These are phyloP conservation scores for Drosophila sulfurigaster DNA, from an alignment of 1,140 invertebrate genomes.

Conservation along the genomic window DNA sequence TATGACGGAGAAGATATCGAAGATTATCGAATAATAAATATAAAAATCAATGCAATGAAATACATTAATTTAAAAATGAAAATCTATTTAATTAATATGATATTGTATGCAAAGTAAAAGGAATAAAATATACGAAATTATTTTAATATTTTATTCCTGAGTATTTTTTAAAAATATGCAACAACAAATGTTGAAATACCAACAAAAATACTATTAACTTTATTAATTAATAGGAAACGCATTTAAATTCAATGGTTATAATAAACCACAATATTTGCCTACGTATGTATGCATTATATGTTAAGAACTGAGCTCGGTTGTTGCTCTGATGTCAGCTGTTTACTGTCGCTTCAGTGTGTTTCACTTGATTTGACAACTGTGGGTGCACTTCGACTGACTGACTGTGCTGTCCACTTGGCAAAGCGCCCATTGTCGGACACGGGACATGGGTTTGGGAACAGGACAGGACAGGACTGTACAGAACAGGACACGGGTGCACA, in stretches of 20 bases:
- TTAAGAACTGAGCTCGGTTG: not conserved
- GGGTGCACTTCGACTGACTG: constrained; percentile 30
- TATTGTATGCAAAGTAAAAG: no score
- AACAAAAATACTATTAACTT: no score
- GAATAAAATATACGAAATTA: no score
- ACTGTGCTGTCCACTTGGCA: constrained; percentile 8
- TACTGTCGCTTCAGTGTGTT: constrained; percentile 32
- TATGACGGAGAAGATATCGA: no score
- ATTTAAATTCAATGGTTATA: not conserved
- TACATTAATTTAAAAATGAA: no score
- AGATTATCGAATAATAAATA: no score
- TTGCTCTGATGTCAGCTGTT: constrained; percentile 31
- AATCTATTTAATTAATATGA: no score
- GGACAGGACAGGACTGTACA: constrained; percentile 20
- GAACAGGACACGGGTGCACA: constrained; percentile 30
- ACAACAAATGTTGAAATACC: not conserved
- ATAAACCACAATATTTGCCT: not conserved
- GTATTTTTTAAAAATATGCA: no score
- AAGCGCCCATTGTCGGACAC: constrained; percentile 22
- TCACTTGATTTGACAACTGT: constrained; percentile 43
- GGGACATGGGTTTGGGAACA: constrained; percentile 25
- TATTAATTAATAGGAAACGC: no score
- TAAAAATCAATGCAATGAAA: no score
- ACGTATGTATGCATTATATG: not conserved
- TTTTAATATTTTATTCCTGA: no score